Percentiles rank a stretch among this genome's conserved stretches.
These are phyloP conservation scores for Callyntrura sp. DNA, from an alignment of 2,888 invertebrate species.

Conservation along the genomic window DNA sequence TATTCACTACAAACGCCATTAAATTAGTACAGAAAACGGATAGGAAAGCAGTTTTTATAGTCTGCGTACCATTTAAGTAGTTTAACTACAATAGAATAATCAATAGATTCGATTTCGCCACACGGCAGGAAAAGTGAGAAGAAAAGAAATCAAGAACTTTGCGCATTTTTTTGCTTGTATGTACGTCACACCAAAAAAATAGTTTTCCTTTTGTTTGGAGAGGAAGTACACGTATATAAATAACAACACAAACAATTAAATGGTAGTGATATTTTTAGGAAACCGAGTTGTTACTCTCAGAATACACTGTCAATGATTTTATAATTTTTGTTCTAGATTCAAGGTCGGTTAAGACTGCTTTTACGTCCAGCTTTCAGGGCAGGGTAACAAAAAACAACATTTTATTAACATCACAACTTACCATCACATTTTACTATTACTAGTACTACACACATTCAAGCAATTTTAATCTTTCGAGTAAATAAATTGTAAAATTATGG, in stretches of 20 bases:
- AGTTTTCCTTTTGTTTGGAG: not conserved
- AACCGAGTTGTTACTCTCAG: too few species aligned
- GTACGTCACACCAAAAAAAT: slow-evolving; percentile 4
- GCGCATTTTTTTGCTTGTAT: slow-evolving; percentile 25
- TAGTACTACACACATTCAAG: too few species aligned
- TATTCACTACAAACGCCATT: not conserved
- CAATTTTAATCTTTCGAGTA: too few species aligned
- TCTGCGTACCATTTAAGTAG: not conserved
- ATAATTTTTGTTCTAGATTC: not conserved
- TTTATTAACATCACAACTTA: slow-evolving; percentile 15
- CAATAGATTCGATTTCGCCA: too few species aligned
- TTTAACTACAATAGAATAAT: too few species aligned
- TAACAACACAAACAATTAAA: too few species aligned
- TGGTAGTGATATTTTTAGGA: too few species aligned
- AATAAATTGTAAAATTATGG: too few species aligned
- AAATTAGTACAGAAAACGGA: not conserved
- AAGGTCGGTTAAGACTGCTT: slow-evolving; percentile 66
- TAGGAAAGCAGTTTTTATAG: not conserved
- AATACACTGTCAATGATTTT: not conserved
- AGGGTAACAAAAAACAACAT: slow-evolving; percentile 57
- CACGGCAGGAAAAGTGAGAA: too few species aligned
- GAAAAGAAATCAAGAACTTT: slow-evolving; percentile 11
- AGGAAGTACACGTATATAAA: not conserved
- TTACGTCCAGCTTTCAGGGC: slow-evolving; percentile 75
- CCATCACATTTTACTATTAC: too few species aligned